These are phyloP conservation scores for Idaea biselata DNA, from an alignment of 2,888 invertebrate genomes.

Conservation along the genomic window DNA sequence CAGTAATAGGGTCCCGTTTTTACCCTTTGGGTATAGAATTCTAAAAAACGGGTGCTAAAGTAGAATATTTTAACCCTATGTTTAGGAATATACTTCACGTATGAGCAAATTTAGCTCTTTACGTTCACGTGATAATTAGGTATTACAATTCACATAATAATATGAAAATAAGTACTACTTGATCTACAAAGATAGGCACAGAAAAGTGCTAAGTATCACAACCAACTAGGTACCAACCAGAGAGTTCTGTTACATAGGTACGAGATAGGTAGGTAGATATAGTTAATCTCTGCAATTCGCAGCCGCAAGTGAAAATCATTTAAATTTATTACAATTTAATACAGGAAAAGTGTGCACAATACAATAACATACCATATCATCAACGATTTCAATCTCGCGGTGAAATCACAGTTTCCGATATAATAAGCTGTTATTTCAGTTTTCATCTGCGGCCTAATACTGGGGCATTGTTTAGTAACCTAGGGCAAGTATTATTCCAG, in stretches of 20 bases:
- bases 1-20: no score
- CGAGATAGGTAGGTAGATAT: not conserved
- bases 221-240: no score
- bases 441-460: not conserved
- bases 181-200: no score
- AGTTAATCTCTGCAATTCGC: not conserved
- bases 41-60: no score
- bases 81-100: no score
- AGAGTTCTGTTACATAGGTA: not conserved
- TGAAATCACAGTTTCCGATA: not conserved
- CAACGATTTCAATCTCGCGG: not conserved
- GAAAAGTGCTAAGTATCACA: no score
- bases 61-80: no score
- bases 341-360: not conserved
- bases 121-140: no score
- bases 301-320: not conserved
- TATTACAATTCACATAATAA: no score
- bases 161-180: no score
- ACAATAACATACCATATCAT: not conserved
- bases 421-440: not conserved
- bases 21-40: no score
- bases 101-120: no score
- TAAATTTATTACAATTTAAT: constrained; percentile 1
- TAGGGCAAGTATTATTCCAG: not conserved
- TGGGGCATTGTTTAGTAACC: not conserved